Evolutionary conservation across 1,140 invertebrate species (phyloP).

Genomic region (Drosophila quadrilineata): DNA sequence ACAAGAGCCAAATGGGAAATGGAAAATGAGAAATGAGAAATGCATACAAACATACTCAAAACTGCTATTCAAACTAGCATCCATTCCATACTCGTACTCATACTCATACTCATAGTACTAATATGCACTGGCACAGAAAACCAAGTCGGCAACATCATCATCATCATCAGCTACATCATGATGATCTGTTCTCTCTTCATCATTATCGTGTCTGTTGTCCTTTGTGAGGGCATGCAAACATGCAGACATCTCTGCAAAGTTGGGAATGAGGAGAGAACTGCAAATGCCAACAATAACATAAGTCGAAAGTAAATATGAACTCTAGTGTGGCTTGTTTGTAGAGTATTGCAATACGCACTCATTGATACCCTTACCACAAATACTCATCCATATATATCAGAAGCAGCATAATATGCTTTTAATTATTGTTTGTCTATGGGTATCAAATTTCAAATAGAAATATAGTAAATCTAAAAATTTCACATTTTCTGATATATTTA

Average conservation of each 20-base stretch:
- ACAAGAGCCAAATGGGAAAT: slow-evolving; percentile 63
- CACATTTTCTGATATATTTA: not conserved
- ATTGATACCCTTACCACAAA: slow-evolving; percentile 28
- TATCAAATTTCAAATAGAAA: not conserved
- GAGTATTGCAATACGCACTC: not conserved
- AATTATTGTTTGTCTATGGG: too few relatives aligned
- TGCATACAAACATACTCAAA: slow-evolving; percentile 26
- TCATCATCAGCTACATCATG: slow-evolving; percentile 29
- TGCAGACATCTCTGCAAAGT: slow-evolving; percentile 65
- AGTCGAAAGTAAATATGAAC: slow-evolving; percentile 39
- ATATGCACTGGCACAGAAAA: slow-evolving; percentile 33
- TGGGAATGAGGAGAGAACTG: slow-evolving; percentile 63
- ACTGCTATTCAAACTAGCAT: not conserved
- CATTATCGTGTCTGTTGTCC: slow-evolving; percentile 17
- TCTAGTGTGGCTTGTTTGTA: too few relatives aligned
- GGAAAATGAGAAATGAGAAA: slow-evolving; percentile 62
- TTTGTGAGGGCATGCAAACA: slow-evolving; percentile 73
- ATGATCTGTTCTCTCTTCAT: not conserved
- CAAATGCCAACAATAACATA: slow-evolving; percentile 60
- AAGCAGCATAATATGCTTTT: not conserved
- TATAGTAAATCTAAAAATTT: not conserved
- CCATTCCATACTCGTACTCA: not conserved
- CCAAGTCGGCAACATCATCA: slow-evolving; percentile 44
- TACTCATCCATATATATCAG: not conserved
- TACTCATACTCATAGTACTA: slow-evolving; percentile 1